A percentile compares a stretch with the other conserved stretches of the same genome.
Evolutionary conservation across 2,797 vertebrate species (phyloP).

Genomic region (Sus cebifrons): DNA sequence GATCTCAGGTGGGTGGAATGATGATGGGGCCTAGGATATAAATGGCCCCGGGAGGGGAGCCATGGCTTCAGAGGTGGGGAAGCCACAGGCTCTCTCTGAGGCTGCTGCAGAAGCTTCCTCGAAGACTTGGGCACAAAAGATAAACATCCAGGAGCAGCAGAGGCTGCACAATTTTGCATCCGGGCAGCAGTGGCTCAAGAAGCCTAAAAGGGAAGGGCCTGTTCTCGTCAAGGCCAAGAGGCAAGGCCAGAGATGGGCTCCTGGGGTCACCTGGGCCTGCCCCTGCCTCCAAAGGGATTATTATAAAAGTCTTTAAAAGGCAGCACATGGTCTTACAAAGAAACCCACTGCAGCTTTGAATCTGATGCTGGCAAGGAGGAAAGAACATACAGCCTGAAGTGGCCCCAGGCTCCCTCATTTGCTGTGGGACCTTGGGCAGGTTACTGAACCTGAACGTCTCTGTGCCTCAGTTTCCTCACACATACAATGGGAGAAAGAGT

Average conservation of each 20-base stretch:
- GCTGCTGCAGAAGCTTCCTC: neutral
- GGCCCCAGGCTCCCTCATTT: neutral
- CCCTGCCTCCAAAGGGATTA: neutral
- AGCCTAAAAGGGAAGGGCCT: neutral
- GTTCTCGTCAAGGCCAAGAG: neutral
- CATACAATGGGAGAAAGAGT: neutral
- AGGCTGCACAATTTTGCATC: neutral
- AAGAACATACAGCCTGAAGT: neutral
- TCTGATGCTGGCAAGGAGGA: neutral
- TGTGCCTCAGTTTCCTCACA: conserved; percentile 31
- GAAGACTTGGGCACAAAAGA: neutral
- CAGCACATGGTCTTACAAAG: neutral
- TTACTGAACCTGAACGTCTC: neutral
- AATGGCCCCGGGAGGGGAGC: conserved; percentile 35
- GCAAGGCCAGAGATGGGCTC: neutral
- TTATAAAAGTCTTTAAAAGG: neutral
- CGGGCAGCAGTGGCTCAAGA: neutral
- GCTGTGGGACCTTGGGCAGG: neutral
- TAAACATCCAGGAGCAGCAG: neutral
- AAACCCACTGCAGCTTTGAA: neutral
- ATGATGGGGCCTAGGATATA: conserved; percentile 37
- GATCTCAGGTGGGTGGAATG: neutral
- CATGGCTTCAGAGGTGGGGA: conserved; percentile 1
- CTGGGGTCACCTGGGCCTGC: neutral
- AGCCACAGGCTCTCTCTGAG: neutral